phyloP scores from a whole-genome alignment of 2,113 vertebrate species.

The Bucco capensis region DNA sequence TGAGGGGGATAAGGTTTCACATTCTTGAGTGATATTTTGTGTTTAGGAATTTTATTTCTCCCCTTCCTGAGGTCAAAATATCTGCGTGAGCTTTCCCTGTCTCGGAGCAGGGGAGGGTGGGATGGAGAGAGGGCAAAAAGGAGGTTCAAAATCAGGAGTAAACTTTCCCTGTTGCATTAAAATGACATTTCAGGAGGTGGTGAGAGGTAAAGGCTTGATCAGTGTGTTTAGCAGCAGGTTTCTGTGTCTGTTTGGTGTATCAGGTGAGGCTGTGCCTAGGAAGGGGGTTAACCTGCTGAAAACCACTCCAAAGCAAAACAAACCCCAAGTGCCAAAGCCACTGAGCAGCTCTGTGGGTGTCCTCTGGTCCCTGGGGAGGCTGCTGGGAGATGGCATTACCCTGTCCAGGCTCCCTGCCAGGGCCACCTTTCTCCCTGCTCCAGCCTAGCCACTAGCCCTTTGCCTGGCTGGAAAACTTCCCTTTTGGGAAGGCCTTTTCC shows the following conservation, averaged over 20 bases:
- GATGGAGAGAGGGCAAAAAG: not conserved
- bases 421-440: not conserved
- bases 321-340: not conserved
- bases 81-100: not conserved
- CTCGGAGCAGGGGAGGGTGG: not conserved
- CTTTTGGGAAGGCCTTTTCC: not conserved
- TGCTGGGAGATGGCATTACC: not conserved
- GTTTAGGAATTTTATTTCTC: not conserved
- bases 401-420: not conserved
- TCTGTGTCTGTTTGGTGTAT: not conserved
- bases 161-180: slow-evolving; percentile 39
- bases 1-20: not conserved
- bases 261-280: not conserved
- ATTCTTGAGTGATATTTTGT: not conserved
- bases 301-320: not conserved
- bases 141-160: not conserved
- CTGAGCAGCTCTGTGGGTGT: not conserved
- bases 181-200: not conserved
- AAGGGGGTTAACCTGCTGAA: not conserved
- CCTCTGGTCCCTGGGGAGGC: not conserved
- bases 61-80: not conserved
- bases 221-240: not conserved
- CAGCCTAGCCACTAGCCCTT: not conserved
- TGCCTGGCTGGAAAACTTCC: not conserved
- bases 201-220: not conserved